These are phyloP conservation scores for Aplysia californica DNA, from an alignment of 1,140 invertebrate genomes.

Conservation along the genomic window DNA sequence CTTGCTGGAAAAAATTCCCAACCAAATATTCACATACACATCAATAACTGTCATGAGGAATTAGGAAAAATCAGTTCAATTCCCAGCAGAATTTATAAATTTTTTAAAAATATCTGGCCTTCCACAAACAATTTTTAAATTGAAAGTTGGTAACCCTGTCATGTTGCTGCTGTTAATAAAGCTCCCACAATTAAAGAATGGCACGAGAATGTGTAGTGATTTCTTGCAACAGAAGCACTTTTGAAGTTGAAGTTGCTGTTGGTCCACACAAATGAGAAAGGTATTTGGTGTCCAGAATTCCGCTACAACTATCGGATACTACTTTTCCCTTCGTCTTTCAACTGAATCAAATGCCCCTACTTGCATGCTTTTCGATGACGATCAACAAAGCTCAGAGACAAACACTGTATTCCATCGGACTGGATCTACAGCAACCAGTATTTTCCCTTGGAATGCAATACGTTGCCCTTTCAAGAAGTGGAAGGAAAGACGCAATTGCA, in stretches of 20 bases:
- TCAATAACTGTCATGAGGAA: conserved; percentile 39
- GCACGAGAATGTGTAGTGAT: neutral
- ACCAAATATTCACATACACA: neutral
- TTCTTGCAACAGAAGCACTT: neutral
- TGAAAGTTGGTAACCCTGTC: conserved; percentile 61
- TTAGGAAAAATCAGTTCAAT: conserved; percentile 34
- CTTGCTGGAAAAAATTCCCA: neutral
- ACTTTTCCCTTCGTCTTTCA: neutral
- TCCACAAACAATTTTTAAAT: conserved; percentile 61
- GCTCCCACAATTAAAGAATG: conserved; percentile 23
- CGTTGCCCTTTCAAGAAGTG: neutral
- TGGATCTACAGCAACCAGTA: neutral
- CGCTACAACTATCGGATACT: neutral
- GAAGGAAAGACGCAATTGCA: neutral
- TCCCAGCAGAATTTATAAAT: conserved; percentile 64
- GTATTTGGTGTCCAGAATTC: neutral
- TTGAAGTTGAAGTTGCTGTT: neutral
- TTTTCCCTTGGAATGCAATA: neutral
- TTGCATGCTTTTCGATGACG: neutral
- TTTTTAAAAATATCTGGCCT: conserved; percentile 55
- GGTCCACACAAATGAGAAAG: neutral
- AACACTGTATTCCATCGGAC: neutral
- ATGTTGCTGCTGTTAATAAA: conserved; percentile 66
- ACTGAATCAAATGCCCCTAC: no score
- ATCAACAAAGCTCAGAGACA: neutral